Base-by-base conservation (phyloP, 2,113 vertebrate genomes). In the Fulmarus glacialis region DNA sequence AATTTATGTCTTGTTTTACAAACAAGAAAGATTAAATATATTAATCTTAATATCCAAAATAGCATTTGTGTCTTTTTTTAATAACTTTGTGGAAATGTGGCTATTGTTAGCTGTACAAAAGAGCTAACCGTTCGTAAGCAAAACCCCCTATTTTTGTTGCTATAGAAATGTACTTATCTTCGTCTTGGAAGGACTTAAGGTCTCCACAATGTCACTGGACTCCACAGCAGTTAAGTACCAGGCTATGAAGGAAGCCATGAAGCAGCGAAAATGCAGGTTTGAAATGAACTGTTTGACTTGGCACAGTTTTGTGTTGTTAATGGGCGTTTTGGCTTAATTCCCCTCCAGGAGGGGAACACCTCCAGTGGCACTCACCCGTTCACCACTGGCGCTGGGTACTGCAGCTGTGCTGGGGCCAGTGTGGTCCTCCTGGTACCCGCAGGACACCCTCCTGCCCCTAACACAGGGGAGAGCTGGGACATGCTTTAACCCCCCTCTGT, bases 21-120 rank as follows among this genome's bases (percentile, higher is more conserved):
- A 97, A 97, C 95, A 96, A 96, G 96, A 95, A 94, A 97, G 96
- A 98, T 96, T 97, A 98, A 98, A 98, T 96, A 96, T 96, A 97
- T 94, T 90, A 84, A 95, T 96, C 95, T 97, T 97, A 96, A 86
- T 98, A 97, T 87, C 97, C 87, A 90, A 95, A 88, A 45, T 50
- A 88, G 72, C 71, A 91, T 78, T 71, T 77, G 79, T 90, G 96
- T 88, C 52, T 84, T 85, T 82, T 95, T 86, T 95, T 30, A 92
- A 83, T 68, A 82, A 45, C 20, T 71, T 53, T 12, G 26, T 87
- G 55, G 47, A 88, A 84, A 62, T 27, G 30, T 43, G 40, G 58
- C 74, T 89, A 4, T 62, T 92, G 43, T 89, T 43, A 75, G 43
- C 52, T 36, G 4, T 21, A 53, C 47, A 56, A 50, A 77, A 75